Percentiles rank a stretch among this genome's conserved stretches.
Evolutionary conservation across 2,888 invertebrate genomes (phyloP).

Genomic region (Seladonia tumulorum): DNA sequence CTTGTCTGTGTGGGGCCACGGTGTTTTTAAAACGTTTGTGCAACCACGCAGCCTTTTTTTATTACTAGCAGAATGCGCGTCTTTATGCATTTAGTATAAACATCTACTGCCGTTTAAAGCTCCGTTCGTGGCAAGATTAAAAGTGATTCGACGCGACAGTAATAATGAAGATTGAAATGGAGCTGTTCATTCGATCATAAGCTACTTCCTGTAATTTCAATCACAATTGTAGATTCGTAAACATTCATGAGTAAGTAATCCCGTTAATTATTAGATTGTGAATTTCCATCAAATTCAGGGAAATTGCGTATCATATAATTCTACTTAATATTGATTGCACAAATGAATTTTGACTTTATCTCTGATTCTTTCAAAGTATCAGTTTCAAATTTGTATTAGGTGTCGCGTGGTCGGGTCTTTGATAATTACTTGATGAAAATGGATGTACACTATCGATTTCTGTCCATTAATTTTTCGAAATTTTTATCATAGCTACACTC

Average conservation of each 20-base stretch:
- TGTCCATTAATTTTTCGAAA: neutral
- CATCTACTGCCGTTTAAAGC: neutral
- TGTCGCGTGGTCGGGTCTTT: neutral
- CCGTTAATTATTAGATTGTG: neutral
- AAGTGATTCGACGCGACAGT: neutral
- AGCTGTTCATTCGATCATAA: neutral
- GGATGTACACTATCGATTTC: neutral
- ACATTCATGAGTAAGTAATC: neutral
- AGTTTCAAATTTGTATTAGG: neutral
- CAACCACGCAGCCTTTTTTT: neutral
- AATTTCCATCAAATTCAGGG: neutral
- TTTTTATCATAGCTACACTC: neutral
- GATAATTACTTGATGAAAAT: neutral
- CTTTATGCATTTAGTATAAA: no score
- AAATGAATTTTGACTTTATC: neutral
- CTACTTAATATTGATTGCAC: neutral
- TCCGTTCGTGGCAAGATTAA: neutral
- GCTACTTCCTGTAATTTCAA: neutral
- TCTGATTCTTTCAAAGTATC: neutral
- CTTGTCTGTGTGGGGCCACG: constrained; percentile 17
- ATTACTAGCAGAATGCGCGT: no score
- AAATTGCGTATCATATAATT: neutral
- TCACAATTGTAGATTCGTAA: neutral
- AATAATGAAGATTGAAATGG: neutral
- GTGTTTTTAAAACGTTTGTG: neutral